Base-by-base conservation (phyloP, 2,113 vertebrate genomes). In the Antennarius striatus region DNA sequence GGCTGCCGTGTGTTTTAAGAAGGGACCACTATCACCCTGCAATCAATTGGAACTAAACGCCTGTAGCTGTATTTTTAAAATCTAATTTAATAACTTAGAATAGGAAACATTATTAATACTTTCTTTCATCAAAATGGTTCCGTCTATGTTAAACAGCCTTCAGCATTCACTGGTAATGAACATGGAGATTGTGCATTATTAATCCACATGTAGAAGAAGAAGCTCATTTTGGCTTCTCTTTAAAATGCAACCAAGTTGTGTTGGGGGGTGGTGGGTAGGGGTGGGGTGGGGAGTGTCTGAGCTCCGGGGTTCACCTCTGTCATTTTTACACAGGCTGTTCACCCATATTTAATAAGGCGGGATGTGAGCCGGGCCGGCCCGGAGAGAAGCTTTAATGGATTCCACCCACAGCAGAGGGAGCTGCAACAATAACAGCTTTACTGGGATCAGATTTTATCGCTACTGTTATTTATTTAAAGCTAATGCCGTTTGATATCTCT, bases 81-180 rank as follows among this genome's bases (percentile, higher is more conserved):
- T 96, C 96, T 98, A 98, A 99, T 98, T 98, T 97, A 97, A 95
- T 96, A 98, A 98, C 96, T 96, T 98, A 95, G 96, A 97, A 98
- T 96, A 95, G 93, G 94, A 96, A 99, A 97, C 96, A 97, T 98
- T 98, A 97, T 97, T 97, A 98, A 97, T 95, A 97, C 94, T 96
- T 97, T 90, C 95, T 91, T 96, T 98, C 95, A 97, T 97, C 95
- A 96, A 94, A 96, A 93, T 90, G 91, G 95, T 92, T 96, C 94
- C 93, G 93, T 95, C 94, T 94, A 94, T 96, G 96, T 96, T 96
- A 98, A 98, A 97, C 95, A 97, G 97, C 96, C 96, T 93, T 98
- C 93, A 98, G 96, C 96, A 93, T 94, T 95, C 94, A 92, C 92
- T 91, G 93, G 93, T 97, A 98, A 98, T 96, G 95, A 98, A 98